phyloP scores from a whole-genome alignment of 2,113 vertebrate species.

The Indicator indicator region DNA sequence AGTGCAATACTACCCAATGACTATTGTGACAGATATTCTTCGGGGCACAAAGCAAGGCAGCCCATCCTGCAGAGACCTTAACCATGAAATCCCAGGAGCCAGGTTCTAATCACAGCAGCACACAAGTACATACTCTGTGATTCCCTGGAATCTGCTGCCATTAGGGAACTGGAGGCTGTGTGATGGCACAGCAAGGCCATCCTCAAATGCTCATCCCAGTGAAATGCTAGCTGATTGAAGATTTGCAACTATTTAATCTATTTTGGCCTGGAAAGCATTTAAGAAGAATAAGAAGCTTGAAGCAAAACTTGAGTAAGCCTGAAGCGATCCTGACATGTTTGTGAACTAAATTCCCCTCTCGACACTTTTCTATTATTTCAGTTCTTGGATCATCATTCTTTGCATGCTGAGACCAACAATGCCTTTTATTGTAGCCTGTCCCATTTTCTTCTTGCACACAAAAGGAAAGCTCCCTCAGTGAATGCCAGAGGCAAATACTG shows the following conservation, averaged over 20 bases:
- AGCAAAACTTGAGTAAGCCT: constrained; percentile 50
- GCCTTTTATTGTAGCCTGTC: constrained; percentile 60
- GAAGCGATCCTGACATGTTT: constrained; percentile 55
- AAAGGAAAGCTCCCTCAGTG: constrained; percentile 45
- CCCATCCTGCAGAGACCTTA: neutral
- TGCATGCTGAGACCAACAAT: constrained; percentile 64
- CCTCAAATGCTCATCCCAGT: neutral
- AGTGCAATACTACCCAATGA: neutral
- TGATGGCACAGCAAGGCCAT: neutral
- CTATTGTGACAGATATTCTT: neutral
- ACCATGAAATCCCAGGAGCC: neutral
- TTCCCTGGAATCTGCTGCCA: neutral
- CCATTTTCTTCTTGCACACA: constrained; percentile 52
- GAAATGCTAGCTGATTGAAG: constrained; percentile 44
- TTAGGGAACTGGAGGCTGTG: neutral
- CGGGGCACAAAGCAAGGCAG: neutral
- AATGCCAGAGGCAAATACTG: constrained; percentile 50
- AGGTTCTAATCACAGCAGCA: neutral
- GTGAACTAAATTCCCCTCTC: constrained; percentile 41
- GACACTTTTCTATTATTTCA: constrained; percentile 61
- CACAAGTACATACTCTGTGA: neutral
- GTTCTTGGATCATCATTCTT: constrained; percentile 67
- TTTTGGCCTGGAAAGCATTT: constrained; percentile 67
- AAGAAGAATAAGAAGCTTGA: constrained; percentile 55
- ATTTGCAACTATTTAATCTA: constrained; percentile 62